These are phyloP conservation scores for Phyllopteryx taeniolatus DNA, from an alignment of 2,113 vertebrate genomes.

Conservation along the genomic window DNA sequence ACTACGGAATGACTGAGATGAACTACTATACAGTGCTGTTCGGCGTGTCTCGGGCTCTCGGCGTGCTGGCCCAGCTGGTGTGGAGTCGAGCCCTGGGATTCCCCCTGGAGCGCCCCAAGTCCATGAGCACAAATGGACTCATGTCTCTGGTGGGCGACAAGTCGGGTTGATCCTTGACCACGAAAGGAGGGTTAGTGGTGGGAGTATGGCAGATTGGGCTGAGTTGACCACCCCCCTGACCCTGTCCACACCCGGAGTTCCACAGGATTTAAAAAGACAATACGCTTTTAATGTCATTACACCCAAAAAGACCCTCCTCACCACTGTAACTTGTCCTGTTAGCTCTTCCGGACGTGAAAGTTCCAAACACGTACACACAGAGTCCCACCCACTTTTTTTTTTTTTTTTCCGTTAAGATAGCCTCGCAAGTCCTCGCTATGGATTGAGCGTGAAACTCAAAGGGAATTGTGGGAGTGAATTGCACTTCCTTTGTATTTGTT, in stretches of 20 bases:
- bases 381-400: not conserved
- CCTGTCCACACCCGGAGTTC: constrained; percentile 49
- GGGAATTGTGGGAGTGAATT: constrained; percentile 51
- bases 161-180: constrained; percentile 74
- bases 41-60: constrained; percentile 90
- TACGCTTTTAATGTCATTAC: constrained; percentile 70
- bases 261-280: constrained; percentile 73
- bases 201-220: constrained; percentile 37
- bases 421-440: constrained; percentile 18
- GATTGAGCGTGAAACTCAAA: constrained; percentile 52
- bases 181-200: constrained; percentile 41
- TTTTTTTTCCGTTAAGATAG: not conserved
- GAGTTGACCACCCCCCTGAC: constrained; percentile 41
- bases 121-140: constrained; percentile 93
- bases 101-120: constrained; percentile 94
- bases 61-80: constrained; percentile 89
- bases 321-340: constrained; percentile 26
- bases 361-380: constrained; percentile 7
- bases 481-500: constrained; percentile 27
- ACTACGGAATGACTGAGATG: constrained; percentile 97
- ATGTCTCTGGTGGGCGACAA: constrained; percentile 85
- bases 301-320: constrained; percentile 56
- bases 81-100: constrained; percentile 93
- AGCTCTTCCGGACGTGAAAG: not conserved
- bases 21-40: constrained; percentile 98